These are phyloP conservation scores for Halocynthia aurantium DNA, from an alignment of 23 tunicate genomes.

Conservation along the genomic window DNA sequence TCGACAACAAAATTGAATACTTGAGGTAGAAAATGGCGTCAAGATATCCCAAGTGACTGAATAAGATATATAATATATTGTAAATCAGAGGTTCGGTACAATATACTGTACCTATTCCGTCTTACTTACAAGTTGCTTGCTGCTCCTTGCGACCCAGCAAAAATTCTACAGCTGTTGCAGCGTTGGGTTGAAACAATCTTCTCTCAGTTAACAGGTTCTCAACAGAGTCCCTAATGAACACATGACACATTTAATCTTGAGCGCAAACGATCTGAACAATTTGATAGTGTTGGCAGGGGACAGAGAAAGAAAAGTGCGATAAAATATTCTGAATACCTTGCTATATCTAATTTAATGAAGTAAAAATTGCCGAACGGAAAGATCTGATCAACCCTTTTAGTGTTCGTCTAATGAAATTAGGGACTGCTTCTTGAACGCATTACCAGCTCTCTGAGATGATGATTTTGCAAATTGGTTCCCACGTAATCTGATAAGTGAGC, in stretches of 20 bases:
- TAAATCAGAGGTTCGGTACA: too few species aligned
- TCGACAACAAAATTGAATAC: too few species aligned
- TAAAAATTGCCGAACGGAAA: conserved; percentile 19
- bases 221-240: conserved; percentile 49
- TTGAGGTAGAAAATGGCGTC: too few species aligned
- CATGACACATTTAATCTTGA: too few species aligned
- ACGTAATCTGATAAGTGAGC: conserved; percentile 23
- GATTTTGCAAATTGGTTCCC: conserved; percentile 27
- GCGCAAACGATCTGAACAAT: too few species aligned
- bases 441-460: conserved; percentile 8
- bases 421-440: conserved; percentile 4
- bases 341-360: conserved; percentile 4
- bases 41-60: too few species aligned
- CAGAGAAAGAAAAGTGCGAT: too few species aligned
- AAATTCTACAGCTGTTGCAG: conserved; percentile 34
- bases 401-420: conserved; percentile 17
- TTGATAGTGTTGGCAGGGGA: too few species aligned
- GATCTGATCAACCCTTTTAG: conserved; percentile 28
- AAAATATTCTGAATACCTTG: too few species aligned
- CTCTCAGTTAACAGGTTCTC: conserved; percentile 61
- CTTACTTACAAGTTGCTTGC: too few species aligned
- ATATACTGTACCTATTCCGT: too few species aligned
- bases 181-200: conserved; percentile 46
- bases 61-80: too few species aligned
- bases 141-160: not conserved